Percentiles rank a stretch among this genome's conserved stretches.
Evolutionary conservation across 2,113 vertebrate genomes (phyloP).

Genomic region (Daboia siamensis): DNA sequence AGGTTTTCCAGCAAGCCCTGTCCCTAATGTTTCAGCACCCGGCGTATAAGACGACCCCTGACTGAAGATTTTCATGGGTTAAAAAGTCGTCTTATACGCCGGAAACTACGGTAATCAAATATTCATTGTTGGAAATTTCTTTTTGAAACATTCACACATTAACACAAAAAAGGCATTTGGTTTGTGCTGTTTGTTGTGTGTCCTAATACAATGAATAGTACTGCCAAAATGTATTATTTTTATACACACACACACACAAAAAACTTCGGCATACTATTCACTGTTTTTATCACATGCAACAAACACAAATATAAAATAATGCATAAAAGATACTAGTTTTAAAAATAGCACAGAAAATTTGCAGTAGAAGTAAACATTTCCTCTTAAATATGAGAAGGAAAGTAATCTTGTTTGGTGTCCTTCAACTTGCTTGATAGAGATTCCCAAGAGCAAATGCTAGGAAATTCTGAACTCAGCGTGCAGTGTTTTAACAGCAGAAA

Average conservation of each 20-base stretch:
- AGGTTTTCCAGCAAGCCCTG: too few relatives aligned
- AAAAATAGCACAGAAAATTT: constrained; percentile 26
- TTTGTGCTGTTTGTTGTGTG: not conserved
- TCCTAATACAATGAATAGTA: constrained; percentile 7
- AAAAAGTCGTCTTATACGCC: too few relatives aligned
- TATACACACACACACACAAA: too few relatives aligned
- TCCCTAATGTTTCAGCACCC: too few relatives aligned
- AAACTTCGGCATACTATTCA: too few relatives aligned
- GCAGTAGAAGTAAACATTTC: not conserved
- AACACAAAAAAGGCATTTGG: not conserved
- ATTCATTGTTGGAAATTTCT: not conserved
- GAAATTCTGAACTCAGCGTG: constrained; percentile 19
- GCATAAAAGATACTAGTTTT: constrained; percentile 34
- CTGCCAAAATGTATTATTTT: not conserved
- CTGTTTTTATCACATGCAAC: too few relatives aligned
- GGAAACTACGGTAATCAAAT: too few relatives aligned
- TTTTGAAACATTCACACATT: constrained; percentile 32
- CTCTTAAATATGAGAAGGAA: constrained; percentile 10
- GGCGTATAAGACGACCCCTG: too few relatives aligned
- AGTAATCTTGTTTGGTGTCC: constrained; percentile 1
- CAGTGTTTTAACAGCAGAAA: not conserved
- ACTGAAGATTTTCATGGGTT: too few relatives aligned
- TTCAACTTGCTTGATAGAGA: not conserved
- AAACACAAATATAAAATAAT: not conserved
- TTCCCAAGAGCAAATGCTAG: constrained; percentile 22